Evolutionary conservation across 2,797 vertebrate genomes (phyloP), one percentile per base, ranked within the genome.

Genomic region (Distichodus sexfasciatus): DNA sequence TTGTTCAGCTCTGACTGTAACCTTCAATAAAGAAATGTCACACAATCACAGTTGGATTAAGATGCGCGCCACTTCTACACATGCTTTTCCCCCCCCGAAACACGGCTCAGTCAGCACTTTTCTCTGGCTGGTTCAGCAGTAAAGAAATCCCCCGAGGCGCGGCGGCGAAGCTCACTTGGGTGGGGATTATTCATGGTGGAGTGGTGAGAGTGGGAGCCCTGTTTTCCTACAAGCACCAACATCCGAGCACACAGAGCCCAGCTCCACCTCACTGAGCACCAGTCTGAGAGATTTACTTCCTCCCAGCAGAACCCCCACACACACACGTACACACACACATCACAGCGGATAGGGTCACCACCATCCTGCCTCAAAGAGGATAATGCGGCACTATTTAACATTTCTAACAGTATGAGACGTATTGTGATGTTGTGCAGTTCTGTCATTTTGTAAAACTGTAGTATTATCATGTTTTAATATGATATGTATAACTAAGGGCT

Each of bases 141-240:
- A 54, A 38, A 33, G 21, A 4, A 51, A 4, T n/a, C n/a, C 46
- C 41, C 51, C 26, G 31, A 60, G 63, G 63, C 10, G 10, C 47
- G 31, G 47, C 54, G 43, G 38, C 46, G 40, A 48, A 57, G 63
- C 79, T 75, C 71, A 75, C 58, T 29, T 43, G 29, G 36, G 31
- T 67, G 66, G 58, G 50, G 50, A 79, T 71, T 79, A 77, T 81
- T 77, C 55, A 75, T 64, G n/a, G n/a, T 47, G 29, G 33, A 70
- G 63, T 75, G 48, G 72, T 66, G 69, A 29, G 77, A 59, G 58
- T 19, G 26, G 9, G 43, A 47, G 24, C 50, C 19, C 43, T 26
- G 11, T 60, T 48, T 48, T 29, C 6, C 5, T 9, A n/a, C 23
- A 1, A 3, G 1, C 11, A 23, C 33, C 33, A 10, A 4, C 38